Evolutionary conservation across 2,113 vertebrate genomes (phyloP), one percentile per base, ranked within the genome.

Genomic region (Antidorcas marsupialis): DNA sequence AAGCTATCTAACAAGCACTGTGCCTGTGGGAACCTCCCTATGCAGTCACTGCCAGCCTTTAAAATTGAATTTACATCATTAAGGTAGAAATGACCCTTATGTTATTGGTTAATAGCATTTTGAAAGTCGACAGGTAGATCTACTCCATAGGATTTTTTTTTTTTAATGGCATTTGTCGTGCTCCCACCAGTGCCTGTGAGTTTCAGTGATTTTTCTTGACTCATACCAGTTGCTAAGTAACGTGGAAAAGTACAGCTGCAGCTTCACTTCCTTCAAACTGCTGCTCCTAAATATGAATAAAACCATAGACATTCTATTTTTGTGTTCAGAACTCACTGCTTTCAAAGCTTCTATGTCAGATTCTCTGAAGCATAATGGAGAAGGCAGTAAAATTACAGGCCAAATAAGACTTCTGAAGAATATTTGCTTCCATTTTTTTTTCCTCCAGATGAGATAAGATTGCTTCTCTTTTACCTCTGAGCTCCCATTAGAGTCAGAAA

Each of bases 191-290:
- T 5, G 28, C 64, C 91, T 91, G 9, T 95, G 96, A 96, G 83
- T 96, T 95, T 57, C 94, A 89, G 78, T 89, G 93, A 96, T 97
- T 97, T 89, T 95, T 90, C 85, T 97, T 96, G 95, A 94, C 93
- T 98, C 97, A 87, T 91, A 93, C 78, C 89, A 97, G 98, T 98
- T 98, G 98, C 97, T 98, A 98, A 97, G 98, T 97, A 98, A 98
- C 98, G 13, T 94, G 97, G 97, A 97, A 97, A 98, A 97, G 94
- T 95, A 97, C 97, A 98, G 95, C 93, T 97, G 95, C 91, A 96
- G 97, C 52, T 94, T 97, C 91, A 74, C 82, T 97, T 95, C 93
- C 94, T 95, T 98, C 97, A 97, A 96, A 97, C 97, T 95, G 96
- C 96, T 79, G 86, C 91, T 97, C 97, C 91, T 89, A 97, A 97